These are phyloP conservation scores for Saccopteryx leptura DNA, from an alignment of 2,113 vertebrate species.

Conservation along the genomic window DNA sequence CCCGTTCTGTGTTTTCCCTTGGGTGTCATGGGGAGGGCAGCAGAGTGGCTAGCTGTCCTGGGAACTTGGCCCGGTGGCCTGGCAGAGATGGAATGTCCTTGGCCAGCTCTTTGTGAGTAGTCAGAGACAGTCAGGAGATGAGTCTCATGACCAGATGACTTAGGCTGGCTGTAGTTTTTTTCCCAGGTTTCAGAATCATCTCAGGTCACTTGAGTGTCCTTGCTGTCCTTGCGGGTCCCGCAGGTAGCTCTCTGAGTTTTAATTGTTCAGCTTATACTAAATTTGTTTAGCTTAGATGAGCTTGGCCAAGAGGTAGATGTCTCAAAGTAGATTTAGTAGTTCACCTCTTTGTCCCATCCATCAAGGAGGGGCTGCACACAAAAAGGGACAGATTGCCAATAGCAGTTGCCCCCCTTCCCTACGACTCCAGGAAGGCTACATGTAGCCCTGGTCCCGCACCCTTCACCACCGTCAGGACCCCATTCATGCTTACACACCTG, in stretches of 20 bases:
- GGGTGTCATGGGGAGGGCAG: constrained; percentile 47
- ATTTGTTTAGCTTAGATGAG: background rate
- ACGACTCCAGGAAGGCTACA: background rate
- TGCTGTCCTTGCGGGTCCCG: background rate
- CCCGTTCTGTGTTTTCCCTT: constrained; percentile 34
- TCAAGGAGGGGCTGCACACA: background rate
- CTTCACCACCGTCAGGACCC: background rate
- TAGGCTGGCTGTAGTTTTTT: constrained; percentile 60
- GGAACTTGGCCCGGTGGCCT: constrained; percentile 37
- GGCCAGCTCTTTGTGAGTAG: constrained; percentile 72
- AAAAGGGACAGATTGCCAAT: background rate
- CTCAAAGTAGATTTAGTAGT: background rate
- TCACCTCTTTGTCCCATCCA: background rate
- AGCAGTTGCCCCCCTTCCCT: background rate
- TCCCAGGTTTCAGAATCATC: constrained; percentile 72
- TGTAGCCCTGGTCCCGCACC: no score
- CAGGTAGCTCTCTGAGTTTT: background rate
- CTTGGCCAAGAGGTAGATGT: background rate
- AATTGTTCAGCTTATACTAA: constrained; percentile 5
- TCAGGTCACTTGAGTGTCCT: constrained; percentile 70
- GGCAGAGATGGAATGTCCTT: constrained; percentile 79
- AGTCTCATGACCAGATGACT: constrained; percentile 75
- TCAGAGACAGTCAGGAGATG: constrained; percentile 66
- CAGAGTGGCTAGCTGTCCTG: constrained; percentile 13
- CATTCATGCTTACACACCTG: background rate